Percentiles rank a stretch among this genome's conserved stretches.
Evolutionary conservation across 2,113 vertebrate species (phyloP).

Genomic region (Okapia johnstoni): DNA sequence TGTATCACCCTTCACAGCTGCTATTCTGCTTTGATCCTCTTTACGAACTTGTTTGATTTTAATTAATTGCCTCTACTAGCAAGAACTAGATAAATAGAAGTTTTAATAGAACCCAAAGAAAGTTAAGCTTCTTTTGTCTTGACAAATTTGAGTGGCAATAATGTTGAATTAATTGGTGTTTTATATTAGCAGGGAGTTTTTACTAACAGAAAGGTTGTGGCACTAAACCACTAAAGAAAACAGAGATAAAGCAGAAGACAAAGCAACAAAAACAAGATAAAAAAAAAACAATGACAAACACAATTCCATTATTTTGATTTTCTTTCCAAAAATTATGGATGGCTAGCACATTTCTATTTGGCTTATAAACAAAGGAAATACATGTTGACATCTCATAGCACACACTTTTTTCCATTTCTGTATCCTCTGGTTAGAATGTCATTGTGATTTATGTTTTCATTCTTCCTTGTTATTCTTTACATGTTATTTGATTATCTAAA

Average conservation of each 20-base stretch:
- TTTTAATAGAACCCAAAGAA: background rate
- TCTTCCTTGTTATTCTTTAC: conserved; percentile 40
- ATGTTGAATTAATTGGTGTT: conserved; percentile 2
- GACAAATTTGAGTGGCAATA: background rate
- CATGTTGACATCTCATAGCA: background rate
- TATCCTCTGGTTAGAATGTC: background rate
- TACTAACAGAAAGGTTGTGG: background rate
- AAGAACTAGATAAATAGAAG: background rate
- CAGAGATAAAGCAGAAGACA: background rate
- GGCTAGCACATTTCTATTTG: background rate
- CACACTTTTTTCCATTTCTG: conserved; percentile 15
- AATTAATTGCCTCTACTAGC: background rate
- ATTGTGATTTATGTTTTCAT: conserved; percentile 16
- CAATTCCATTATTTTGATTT: conserved; percentile 23
- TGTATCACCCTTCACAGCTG: background rate
- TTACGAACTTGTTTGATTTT: background rate
- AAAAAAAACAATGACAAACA: conserved; percentile 1
- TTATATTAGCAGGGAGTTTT: background rate
- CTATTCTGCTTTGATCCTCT: background rate
- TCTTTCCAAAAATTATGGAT: conserved; percentile 43
- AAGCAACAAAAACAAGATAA: background rate
- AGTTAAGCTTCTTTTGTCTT: background rate
- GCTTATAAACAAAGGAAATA: conserved; percentile 42
- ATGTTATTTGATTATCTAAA: conserved; percentile 19
- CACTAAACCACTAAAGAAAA: background rate